A percentile compares a stretch with the other conserved stretches of the same genome.
phyloP scores from a whole-genome alignment of 2,888 invertebrate species.

The Orchesellides sinensis region DNA sequence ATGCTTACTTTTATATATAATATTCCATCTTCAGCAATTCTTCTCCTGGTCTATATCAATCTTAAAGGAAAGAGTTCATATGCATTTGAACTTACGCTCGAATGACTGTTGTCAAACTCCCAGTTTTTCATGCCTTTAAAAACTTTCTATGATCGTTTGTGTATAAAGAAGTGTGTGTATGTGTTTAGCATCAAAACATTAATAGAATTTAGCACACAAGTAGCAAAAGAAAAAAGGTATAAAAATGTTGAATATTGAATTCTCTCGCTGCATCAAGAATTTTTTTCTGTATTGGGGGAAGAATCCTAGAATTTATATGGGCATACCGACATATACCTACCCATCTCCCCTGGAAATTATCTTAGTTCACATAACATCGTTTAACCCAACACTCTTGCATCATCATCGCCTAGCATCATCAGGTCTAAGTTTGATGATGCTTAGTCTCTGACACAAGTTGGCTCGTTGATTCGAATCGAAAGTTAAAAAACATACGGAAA shows the following conservation, averaged over 20 bases:
- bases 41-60: neutral
- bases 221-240: neutral
- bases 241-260: slow-evolving; percentile 45
- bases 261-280: neutral
- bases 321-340: neutral
- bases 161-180: neutral
- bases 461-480: neutral
- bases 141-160: neutral
- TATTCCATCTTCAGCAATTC: neutral
- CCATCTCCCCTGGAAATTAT: neutral
- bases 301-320: no score
- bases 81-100: slow-evolving; percentile 17
- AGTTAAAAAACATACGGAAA: neutral
- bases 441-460: neutral
- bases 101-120: slow-evolving; percentile 7
- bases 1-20: no score
- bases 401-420: neutral
- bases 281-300: no score
- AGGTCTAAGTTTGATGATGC: neutral
- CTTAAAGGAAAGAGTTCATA: neutral
- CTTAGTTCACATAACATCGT: neutral
- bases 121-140: slow-evolving; percentile 1
- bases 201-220: slow-evolving; percentile 9
- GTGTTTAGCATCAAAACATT: slow-evolving; percentile 16
- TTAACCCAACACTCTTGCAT: neutral